Percentiles rank a stretch among this genome's conserved stretches.
Evolutionary conservation across 2,888 invertebrate species (phyloP).

Genomic region (Hesperia comma): DNA sequence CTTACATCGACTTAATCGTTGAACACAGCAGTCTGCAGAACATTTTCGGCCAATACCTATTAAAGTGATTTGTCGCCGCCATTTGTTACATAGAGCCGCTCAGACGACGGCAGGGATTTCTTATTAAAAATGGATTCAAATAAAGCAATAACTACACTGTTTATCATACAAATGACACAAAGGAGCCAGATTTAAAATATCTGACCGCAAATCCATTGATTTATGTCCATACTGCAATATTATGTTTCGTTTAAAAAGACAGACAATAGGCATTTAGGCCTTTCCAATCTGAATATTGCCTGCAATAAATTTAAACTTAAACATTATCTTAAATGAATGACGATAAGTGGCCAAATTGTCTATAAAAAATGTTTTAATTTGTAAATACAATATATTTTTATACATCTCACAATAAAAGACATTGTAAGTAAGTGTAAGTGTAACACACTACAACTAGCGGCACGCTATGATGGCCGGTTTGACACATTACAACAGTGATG

Average conservation of each 20-base stretch:
- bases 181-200: slow-evolving; percentile 32
- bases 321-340: background rate
- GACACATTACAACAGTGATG: no score
- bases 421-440: no score
- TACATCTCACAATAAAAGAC: no score
- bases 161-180: slow-evolving; percentile 36
- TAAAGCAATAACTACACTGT: slow-evolving; percentile 35
- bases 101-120: slow-evolving; percentile 30
- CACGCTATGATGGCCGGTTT: no score
- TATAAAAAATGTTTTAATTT: no score
- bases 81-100: slow-evolving; percentile 36
- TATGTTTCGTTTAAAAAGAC: background rate
- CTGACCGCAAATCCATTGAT: slow-evolving; percentile 28
- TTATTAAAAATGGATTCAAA: slow-evolving; percentile 38
- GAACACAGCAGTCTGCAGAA: slow-evolving; percentile 38
- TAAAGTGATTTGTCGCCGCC: slow-evolving; percentile 43
- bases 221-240: background rate
- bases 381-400: no score
- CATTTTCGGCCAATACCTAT: slow-evolving; percentile 41
- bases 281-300: background rate
- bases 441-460: no score
- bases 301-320: background rate
- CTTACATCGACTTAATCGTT: slow-evolving; percentile 38
- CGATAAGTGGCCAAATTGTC: no score
- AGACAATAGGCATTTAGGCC: background rate